phyloP scores from a whole-genome alignment of 1,140 invertebrate species.

The Leptoteleia sp. region DNA sequence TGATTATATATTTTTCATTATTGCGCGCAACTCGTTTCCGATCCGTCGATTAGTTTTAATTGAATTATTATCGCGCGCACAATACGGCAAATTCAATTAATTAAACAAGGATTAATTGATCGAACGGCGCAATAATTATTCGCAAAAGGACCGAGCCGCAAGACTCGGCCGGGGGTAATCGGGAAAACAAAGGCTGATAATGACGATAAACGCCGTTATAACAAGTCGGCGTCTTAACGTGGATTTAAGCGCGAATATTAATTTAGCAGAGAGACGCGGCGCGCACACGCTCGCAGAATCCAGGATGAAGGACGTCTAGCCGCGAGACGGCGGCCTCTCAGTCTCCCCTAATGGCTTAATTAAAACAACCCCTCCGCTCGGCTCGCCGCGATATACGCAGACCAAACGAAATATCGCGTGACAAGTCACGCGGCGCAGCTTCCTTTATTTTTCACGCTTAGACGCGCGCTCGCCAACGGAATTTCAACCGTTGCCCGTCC shows the following conservation, averaged over 20 bases:
- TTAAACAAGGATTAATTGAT: too few species aligned
- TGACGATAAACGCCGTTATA: constrained; percentile 46
- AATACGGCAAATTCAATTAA: too few species aligned
- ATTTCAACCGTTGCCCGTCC: too few species aligned
- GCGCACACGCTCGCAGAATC: constrained; percentile 53
- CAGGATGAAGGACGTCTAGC: constrained; percentile 70
- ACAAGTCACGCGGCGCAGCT: constrained; percentile 33
- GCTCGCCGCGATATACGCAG: constrained; percentile 54
- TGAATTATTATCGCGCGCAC: too few species aligned
- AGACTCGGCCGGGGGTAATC: too few species aligned
- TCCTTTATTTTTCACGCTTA: constrained; percentile 44
- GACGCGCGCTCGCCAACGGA: too few species aligned
- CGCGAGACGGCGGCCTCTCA: constrained; percentile 75
- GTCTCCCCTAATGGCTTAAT: constrained; percentile 80
- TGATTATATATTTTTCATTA: too few species aligned
- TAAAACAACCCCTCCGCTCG: constrained; percentile 79
- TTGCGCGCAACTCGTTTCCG: too few species aligned
- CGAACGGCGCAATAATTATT: too few species aligned
- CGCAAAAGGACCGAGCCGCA: too few species aligned
- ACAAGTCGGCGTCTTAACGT: constrained; percentile 51
- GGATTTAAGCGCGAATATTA: constrained; percentile 76
- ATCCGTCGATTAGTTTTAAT: too few species aligned
- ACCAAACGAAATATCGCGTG: constrained; percentile 54
- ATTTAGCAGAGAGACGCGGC: constrained; percentile 76
- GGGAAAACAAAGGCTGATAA: constrained; percentile 52